Base-by-base conservation (phyloP, 53 echinoderm and acorn worm genomes). In the Stichopus horrens region DNA sequence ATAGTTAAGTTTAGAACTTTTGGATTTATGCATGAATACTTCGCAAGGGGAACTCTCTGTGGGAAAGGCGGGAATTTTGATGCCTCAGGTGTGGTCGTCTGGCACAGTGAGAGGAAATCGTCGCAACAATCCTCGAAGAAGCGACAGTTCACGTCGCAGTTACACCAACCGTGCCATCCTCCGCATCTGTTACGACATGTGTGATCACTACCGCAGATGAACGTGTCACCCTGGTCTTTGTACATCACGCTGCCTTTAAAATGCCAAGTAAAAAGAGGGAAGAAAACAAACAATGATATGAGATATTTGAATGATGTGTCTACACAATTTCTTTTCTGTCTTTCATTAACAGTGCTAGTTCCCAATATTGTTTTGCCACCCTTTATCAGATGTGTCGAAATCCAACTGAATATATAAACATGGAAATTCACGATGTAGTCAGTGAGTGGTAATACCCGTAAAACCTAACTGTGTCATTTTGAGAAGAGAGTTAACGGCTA, bases 121-220 rank as follows among this genome's bases (percentile, higher is more conserved):
- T 56, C 88, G 83, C 91, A 91, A 56, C 91, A 91, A 73, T 91
- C 91, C 0, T 81, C 57, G 55, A 86, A 83, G 21, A 75, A 23
- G 11, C 8, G 23, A 76, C 91, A 91, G 56, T 23, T 5, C 4
- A 7, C 23, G 76, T 91, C 91, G 75, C 91, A 91, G 8, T 88
- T 75, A 52, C 91, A 91, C 4, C 73, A 13, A 21, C 83, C 73
- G 14, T 88, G 74, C 83, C 87, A 71, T 51, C 65, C 74, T 13
- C 91, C 88, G 54, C 91, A 91, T 73, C 76, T 82, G 6, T 88
- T 82, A 9, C 37, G 80, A 73, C 91, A 91, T 53, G 91, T 88
- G 60, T 81, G 76, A 11, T 79, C 9, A n/a, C 83, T 57, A 21
- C 88, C 88, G 51, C 91, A 91, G n/a, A 91, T 74, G 51, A 74